These are phyloP conservation scores for Clarias gariepinus DNA, from an alignment of 2,113 vertebrate species.

Conservation along the genomic window DNA sequence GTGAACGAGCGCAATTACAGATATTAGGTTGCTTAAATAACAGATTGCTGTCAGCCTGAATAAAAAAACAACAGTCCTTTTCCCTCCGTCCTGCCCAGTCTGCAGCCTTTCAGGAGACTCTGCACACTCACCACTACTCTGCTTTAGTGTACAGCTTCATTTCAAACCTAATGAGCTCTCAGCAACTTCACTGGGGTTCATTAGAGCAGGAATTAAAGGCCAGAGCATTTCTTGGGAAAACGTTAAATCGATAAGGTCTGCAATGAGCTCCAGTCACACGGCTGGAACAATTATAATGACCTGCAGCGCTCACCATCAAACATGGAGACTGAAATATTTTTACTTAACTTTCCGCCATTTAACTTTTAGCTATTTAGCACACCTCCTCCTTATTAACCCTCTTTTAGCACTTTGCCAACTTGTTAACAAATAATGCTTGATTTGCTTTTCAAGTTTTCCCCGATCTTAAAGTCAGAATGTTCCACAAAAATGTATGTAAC, in stretches of 20 bases:
- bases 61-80: not conserved
- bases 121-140: not conserved
- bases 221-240: not conserved
- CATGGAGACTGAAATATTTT: not conserved
- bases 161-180: slow-evolving; percentile 24
- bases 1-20: slow-evolving; percentile 57
- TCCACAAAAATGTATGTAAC: not conserved
- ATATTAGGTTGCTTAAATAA: slow-evolving; percentile 63
- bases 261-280: not conserved
- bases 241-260: not conserved
- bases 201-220: not conserved
- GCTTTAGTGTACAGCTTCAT: not conserved
- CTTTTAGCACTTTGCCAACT: not conserved
- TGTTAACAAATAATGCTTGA: no score
- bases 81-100: not conserved
- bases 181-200: not conserved
- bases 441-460: no score
- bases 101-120: slow-evolving; percentile 6
- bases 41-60: slow-evolving; percentile 58
- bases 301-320: not conserved
- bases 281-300: not conserved
- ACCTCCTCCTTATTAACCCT: not conserved
- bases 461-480: not conserved
- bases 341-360: not conserved
- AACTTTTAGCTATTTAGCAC: not conserved